phyloP scores from a whole-genome alignment of 2,888 invertebrate genomes.

The Drosophila picticornis region DNA sequence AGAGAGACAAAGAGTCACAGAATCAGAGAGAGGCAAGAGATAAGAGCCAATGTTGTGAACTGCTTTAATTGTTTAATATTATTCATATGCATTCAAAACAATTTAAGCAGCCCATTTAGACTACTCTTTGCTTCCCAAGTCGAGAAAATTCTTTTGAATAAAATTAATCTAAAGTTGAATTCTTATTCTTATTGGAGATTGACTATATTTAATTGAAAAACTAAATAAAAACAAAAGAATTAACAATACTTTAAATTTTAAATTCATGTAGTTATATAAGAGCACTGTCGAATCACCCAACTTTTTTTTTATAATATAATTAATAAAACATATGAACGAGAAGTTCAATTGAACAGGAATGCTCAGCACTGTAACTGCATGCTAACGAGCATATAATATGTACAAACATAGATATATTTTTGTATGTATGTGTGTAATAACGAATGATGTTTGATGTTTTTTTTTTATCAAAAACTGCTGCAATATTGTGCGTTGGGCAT shows the following conservation, averaged over 20 bases:
- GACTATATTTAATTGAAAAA: background rate
- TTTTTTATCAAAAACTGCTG: slow-evolving; percentile 1
- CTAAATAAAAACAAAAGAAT: background rate
- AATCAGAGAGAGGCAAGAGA: slow-evolving; percentile 17
- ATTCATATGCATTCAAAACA: background rate
- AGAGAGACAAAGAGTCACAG: slow-evolving; percentile 7
- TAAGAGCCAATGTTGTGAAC: slow-evolving; percentile 5
- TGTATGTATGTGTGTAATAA: background rate
- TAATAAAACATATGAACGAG: background rate
- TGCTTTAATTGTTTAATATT: background rate
- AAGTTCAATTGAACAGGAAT: background rate
- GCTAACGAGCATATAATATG: background rate
- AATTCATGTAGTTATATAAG: slow-evolving; percentile 1
- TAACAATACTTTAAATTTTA: background rate
- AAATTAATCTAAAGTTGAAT: background rate
- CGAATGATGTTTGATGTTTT: background rate
- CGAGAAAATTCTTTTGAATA: background rate
- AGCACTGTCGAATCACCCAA: background rate
- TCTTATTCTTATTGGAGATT: background rate
- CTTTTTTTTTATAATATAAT: too few species aligned
- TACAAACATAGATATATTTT: background rate
- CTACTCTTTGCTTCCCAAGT: background rate
- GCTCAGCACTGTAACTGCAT: slow-evolving; percentile 20
- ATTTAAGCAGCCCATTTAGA: background rate
- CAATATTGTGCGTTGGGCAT: background rate